A percentile compares a stretch with the other conserved stretches of the same genome.
Conservation (phyloP, 1,140 invertebrate species). For the Drosophila orena region DNA sequence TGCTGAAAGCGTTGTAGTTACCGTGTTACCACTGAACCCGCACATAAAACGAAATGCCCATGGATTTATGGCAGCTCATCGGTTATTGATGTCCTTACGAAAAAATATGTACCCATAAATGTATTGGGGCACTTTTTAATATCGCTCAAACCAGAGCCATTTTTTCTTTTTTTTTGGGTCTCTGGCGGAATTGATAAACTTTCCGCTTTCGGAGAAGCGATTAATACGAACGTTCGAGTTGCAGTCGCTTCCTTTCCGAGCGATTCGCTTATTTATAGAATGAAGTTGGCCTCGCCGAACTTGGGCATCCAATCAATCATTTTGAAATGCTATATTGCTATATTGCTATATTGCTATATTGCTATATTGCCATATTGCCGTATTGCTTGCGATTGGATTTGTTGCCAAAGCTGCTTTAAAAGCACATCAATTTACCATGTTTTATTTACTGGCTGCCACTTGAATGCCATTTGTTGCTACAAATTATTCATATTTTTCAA, state of each 20-base stretch:
- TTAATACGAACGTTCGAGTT: conserved; percentile 27
- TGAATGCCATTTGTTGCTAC: no score
- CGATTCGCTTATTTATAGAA: conserved; percentile 38
- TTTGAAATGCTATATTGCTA: conserved; percentile 6
- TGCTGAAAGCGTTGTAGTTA: conserved; percentile 42
- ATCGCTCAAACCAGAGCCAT: conserved; percentile 18
- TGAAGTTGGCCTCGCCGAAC: conserved; percentile 11
- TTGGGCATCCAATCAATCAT: conserved; percentile 37
- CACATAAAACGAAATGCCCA: conserved; percentile 39
- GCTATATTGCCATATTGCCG: no score
- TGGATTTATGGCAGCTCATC: conserved; percentile 64
- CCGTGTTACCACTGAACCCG: conserved; percentile 6
- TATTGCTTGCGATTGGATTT: conserved; percentile 6
- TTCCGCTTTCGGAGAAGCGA: conserved; percentile 21
- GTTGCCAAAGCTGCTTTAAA: conserved; percentile 2
- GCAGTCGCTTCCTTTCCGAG: conserved; percentile 28
- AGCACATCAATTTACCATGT: not conserved
- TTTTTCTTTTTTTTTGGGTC: not conserved
- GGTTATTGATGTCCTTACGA: conserved; percentile 58
- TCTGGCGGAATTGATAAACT: conserved; percentile 34
- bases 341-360: conserved; percentile 13
- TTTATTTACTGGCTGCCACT: not conserved
- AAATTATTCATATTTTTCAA: no score
- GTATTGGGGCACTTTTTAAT: conserved; percentile 45
- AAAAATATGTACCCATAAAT: conserved; percentile 34